A percentile compares a stretch with the other conserved stretches of the same genome.
Evolutionary conservation across 2,888 invertebrate genomes (phyloP).

Genomic region (Orthonychiurus folsomi): DNA sequence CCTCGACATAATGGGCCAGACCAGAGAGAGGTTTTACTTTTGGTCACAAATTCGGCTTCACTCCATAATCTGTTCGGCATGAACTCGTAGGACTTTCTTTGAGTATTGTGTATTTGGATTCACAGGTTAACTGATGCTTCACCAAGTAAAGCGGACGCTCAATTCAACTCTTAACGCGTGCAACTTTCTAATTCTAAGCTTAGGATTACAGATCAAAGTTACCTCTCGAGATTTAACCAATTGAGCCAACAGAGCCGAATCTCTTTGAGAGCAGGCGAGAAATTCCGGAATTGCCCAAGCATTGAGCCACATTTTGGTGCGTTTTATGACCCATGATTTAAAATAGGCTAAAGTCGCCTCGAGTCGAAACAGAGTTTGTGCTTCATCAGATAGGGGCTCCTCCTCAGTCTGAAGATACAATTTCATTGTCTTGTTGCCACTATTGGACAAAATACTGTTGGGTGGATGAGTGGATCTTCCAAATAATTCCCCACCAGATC

Average conservation of each 20-base stretch:
- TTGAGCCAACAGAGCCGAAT: constrained; percentile 32
- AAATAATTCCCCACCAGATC: neutral
- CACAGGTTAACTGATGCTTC: too few species aligned
- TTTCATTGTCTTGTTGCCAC: neutral
- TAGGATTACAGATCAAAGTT: too few species aligned
- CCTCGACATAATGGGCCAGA: too few species aligned
- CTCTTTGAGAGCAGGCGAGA: constrained; percentile 38
- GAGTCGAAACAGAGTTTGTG: constrained; percentile 36
- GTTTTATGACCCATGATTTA: constrained; percentile 35
- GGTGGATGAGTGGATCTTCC: neutral
- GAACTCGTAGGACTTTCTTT: too few species aligned
- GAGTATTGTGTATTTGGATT: too few species aligned
- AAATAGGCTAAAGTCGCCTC: constrained; percentile 39
- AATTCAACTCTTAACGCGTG: too few species aligned
- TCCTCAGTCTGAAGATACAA: constrained; percentile 21
- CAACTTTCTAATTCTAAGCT: too few species aligned
- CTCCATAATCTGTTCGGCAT: too few species aligned
- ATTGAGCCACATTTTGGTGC: constrained; percentile 40
- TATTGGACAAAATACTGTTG: neutral
- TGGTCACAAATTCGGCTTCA: too few species aligned
- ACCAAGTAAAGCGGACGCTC: too few species aligned
- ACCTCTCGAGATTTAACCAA: constrained; percentile 11
- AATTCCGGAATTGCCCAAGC: constrained; percentile 40
- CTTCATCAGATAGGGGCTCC: constrained; percentile 37
- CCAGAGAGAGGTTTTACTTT: too few species aligned